These are phyloP conservation scores for Sinodicranocentrus sp. DNA, from an alignment of 2,888 invertebrate genomes.

Conservation along the genomic window DNA sequence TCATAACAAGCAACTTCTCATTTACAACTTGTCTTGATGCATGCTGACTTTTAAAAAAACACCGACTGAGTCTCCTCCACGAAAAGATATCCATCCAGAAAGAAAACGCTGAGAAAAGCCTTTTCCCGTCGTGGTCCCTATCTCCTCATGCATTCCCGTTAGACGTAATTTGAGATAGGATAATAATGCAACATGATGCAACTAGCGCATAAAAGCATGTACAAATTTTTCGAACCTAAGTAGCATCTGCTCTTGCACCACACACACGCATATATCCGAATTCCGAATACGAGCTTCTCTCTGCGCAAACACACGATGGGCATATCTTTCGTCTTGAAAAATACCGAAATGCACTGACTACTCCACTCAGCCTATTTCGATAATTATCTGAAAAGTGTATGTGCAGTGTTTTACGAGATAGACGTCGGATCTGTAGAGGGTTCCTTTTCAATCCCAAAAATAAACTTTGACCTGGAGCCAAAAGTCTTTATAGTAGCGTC, in stretches of 20 bases:
- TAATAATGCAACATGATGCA: constrained; percentile 62
- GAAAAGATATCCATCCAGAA: constrained; percentile 25
- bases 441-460: constrained; percentile 74
- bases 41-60: constrained; percentile 51
- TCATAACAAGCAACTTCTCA: not conserved
- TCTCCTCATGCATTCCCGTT: not conserved
- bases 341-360: constrained; percentile 2
- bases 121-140: constrained; percentile 16
- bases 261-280: not conserved
- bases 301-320: too few species aligned
- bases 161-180: constrained; percentile 54
- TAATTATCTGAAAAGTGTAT: not conserved
- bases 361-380: not conserved
- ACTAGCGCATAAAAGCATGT: constrained; percentile 32
- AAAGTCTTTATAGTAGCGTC: constrained; percentile 73
- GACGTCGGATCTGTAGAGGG: constrained; percentile 31
- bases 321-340: not conserved
- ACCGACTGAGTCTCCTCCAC: constrained; percentile 31
- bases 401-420: not conserved
- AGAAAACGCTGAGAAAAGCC: constrained; percentile 39
- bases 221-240: constrained; percentile 26
- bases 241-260: constrained; percentile 53
- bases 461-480: constrained; percentile 77
- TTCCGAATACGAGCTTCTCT: too few species aligned
- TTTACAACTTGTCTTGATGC: constrained; percentile 17